These are phyloP conservation scores for Ormyrus nitidulus DNA, from an alignment of 2,888 invertebrate species.

Conservation along the genomic window DNA sequence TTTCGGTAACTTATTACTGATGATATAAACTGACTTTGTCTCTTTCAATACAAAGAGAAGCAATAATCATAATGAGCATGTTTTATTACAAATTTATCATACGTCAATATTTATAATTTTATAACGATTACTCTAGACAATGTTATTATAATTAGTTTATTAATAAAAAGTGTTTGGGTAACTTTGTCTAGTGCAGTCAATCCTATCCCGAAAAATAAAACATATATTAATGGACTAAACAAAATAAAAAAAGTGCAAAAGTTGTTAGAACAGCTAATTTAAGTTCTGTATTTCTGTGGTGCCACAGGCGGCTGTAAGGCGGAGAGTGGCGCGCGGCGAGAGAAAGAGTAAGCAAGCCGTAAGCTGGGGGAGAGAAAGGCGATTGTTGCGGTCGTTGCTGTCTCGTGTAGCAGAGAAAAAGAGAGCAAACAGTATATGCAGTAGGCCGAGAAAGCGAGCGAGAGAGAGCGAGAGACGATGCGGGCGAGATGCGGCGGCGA, in stretches of 20 bases:
- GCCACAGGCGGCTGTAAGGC: slow-evolving; percentile 74
- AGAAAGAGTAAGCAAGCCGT: slow-evolving; percentile 66
- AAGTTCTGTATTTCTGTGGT: slow-evolving; percentile 75
- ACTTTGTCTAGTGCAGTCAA: slow-evolving; percentile 23
- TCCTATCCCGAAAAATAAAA: slow-evolving; percentile 1
- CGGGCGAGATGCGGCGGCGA: slow-evolving; percentile 9
- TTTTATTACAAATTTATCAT: slow-evolving; percentile 2
- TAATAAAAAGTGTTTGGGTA: slow-evolving; percentile 5
- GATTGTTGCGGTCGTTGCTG: slow-evolving; percentile 9
- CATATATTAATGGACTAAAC: no score
- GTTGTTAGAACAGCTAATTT: slow-evolving; percentile 68
- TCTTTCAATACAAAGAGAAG: slow-evolving; percentile 40
- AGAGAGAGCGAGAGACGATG: slow-evolving; percentile 5
- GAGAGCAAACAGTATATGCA: slow-evolving; percentile 14
- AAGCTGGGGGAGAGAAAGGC: slow-evolving; percentile 17
- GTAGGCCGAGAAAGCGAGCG: slow-evolving; percentile 26
- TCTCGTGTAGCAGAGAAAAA: slow-evolving; percentile 24
- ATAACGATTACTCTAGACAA: slow-evolving; percentile 16
- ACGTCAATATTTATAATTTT: slow-evolving; percentile 15
- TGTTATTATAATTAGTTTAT: slow-evolving; percentile 7
- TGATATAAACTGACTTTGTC: slow-evolving; percentile 40
- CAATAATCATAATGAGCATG: slow-evolving; percentile 19
- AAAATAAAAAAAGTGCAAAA: slow-evolving; percentile 47
- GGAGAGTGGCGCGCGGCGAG: slow-evolving; percentile 54
- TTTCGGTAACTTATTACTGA: slow-evolving; percentile 7